A percentile compares a stretch with the other conserved stretches of the same genome.
Conservation (phyloP, 2,113 vertebrate genomes). For the Cichladusa arquata region DNA sequence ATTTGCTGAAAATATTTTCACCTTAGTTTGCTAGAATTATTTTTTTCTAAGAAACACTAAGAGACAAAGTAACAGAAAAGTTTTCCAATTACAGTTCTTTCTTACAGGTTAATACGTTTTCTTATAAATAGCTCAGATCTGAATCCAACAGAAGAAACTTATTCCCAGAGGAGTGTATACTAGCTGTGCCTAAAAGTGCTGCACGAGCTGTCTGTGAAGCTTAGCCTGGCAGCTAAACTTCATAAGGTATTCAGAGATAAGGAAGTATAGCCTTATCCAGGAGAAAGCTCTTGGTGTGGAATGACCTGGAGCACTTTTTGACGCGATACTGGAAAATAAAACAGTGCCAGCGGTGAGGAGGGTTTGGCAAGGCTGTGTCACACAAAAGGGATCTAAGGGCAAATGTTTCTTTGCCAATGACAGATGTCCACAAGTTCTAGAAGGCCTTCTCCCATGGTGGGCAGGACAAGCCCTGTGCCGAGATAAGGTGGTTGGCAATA, state of each 20-base stretch:
- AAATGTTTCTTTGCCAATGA: background rate
- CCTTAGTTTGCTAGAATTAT: background rate
- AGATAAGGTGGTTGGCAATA: slow-evolving; percentile 27
- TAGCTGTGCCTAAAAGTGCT: background rate
- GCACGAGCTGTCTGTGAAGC: background rate
- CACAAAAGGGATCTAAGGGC: background rate
- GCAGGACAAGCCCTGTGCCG: slow-evolving; percentile 12
- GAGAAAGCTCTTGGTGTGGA: background rate
- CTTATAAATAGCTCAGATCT: slow-evolving; percentile 45
- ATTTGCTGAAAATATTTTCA: slow-evolving; percentile 6
- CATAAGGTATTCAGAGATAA: background rate
- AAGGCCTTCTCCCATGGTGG: background rate
- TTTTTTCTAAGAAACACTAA: slow-evolving; percentile 39
- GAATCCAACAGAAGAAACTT: slow-evolving; percentile 2
- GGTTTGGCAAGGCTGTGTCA: background rate
- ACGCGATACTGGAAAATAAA: background rate
- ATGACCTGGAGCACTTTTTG: background rate
- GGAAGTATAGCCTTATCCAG: background rate
- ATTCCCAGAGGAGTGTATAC: background rate
- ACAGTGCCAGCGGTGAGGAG: background rate
- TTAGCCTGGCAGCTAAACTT: background rate
- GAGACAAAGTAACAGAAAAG: background rate
- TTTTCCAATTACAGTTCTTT: slow-evolving; percentile 42
- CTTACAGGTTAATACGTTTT: slow-evolving; percentile 3
- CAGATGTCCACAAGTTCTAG: background rate